Percentiles rank a stretch among this genome's conserved stretches.
Evolutionary conservation across 2,797 vertebrate genomes (phyloP).

Genomic region (Pterois miles): DNA sequence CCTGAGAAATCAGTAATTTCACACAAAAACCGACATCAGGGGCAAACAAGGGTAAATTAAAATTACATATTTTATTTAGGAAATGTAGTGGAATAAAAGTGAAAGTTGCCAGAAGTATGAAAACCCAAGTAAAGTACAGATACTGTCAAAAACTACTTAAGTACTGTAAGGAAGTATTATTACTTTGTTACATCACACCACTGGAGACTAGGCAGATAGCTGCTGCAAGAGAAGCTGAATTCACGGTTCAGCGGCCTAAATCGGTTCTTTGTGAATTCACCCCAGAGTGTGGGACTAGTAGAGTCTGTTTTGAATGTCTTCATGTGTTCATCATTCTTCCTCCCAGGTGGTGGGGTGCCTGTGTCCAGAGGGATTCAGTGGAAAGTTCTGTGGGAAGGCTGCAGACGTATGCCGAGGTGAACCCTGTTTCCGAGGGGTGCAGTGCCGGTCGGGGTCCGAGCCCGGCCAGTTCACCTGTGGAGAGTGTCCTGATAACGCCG

Average conservation of each 20-base stretch:
- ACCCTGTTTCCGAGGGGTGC: conserved; percentile 83
- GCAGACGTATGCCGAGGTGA: conserved; percentile 77
- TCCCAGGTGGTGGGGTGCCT: conserved; percentile 84
- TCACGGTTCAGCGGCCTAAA: neutral
- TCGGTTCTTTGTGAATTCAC: neutral
- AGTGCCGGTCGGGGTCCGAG: conserved; percentile 62
- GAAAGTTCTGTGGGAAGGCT: conserved; percentile 78
- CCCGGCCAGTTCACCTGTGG: conserved; percentile 77
- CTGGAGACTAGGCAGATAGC: neutral
- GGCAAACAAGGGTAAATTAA: no score
- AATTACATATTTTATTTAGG: no score
- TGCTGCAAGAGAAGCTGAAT: neutral
- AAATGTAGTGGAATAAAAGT: no score
- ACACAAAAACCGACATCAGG: no score
- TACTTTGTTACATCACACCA: neutral
- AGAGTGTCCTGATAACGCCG: conserved; percentile 76
- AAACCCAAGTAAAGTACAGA: no score
- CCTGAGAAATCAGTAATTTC: no score
- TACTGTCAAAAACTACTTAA: no score
- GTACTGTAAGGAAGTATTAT: no score
- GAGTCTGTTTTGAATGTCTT: neutral
- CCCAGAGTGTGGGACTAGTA: neutral
- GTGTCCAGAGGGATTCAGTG: conserved; percentile 81
- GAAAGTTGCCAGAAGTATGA: no score
- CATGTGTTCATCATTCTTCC: neutral